Percentiles rank a stretch among this genome's conserved stretches.
These are phyloP conservation scores for Bombus turneri DNA, from an alignment of 1,140 invertebrate species.

Conservation along the genomic window DNA sequence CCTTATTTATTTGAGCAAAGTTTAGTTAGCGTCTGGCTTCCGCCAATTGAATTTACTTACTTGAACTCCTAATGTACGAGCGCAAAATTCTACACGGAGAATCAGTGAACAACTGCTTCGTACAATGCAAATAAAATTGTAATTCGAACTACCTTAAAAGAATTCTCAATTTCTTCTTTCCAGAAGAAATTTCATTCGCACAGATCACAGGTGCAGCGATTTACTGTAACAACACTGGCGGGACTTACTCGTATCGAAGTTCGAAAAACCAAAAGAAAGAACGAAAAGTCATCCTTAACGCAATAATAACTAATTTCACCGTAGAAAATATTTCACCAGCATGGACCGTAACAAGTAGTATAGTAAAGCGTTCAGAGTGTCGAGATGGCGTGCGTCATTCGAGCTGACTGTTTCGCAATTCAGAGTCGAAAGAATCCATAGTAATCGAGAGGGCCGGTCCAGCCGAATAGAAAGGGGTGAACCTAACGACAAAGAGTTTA, in stretches of 20 bases:
- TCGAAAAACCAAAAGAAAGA: neutral
- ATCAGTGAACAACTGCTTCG: too few relatives aligned
- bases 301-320: too few relatives aligned
- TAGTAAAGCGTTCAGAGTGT: neutral
- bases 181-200: neutral
- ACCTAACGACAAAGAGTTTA: constrained; percentile 53
- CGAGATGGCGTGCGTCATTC: constrained; percentile 6
- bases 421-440: constrained; percentile 40
- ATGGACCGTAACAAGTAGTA: neutral
- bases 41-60: neutral
- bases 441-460: constrained; percentile 32
- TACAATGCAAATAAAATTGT: too few relatives aligned
- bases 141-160: too few relatives aligned
- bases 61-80: neutral
- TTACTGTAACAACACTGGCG: too few relatives aligned
- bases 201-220: neutral
- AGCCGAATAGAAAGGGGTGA: constrained; percentile 38
- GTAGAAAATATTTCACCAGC: neutral
- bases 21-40: too few relatives aligned
- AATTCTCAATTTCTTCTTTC: too few relatives aligned
- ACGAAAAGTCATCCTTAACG: neutral
- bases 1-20: too few relatives aligned
- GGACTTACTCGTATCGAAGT: neutral
- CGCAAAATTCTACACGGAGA: too few relatives aligned
- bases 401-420: constrained; percentile 24